Percentiles rank a stretch among this genome's conserved stretches.
Conservation (phyloP, 2,797 vertebrate genomes). For the Neolamprologus multifasciatus region DNA sequence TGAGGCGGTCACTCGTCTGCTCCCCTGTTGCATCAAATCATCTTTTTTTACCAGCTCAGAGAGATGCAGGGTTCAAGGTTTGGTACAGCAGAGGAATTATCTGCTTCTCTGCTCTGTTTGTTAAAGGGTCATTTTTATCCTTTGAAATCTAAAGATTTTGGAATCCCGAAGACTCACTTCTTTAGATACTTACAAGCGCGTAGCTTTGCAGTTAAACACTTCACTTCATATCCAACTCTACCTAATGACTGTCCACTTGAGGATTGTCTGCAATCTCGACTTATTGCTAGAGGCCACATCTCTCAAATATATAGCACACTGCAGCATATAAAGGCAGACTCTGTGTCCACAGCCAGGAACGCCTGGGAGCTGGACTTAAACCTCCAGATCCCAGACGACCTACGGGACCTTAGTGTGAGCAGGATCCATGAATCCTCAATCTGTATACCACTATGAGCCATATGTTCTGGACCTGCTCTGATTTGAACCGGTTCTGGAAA, state of each 20-base stretch:
- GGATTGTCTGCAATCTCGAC: accelerated
- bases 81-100: not conserved
- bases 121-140: accelerated
- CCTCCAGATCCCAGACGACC: not conserved
- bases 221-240: not conserved
- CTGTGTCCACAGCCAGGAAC: accelerated
- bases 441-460: not conserved
- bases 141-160: not conserved
- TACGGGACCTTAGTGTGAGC: accelerated
- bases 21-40: not conserved
- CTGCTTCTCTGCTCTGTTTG: not conserved
- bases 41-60: not conserved
- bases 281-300: too few species aligned
- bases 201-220: not conserved
- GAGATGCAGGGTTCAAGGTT: not conserved
- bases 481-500: too few species aligned
- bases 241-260: not conserved
- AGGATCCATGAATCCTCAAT: not conserved
- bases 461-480: too few species aligned
- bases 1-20: not conserved
- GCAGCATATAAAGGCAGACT: not conserved
- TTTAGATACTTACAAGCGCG: not conserved
- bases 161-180: accelerated
- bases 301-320: too few species aligned
- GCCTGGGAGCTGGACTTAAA: not conserved